Conservation (phyloP, 2,888 invertebrate species). For the Agrotis clavis region DNA sequence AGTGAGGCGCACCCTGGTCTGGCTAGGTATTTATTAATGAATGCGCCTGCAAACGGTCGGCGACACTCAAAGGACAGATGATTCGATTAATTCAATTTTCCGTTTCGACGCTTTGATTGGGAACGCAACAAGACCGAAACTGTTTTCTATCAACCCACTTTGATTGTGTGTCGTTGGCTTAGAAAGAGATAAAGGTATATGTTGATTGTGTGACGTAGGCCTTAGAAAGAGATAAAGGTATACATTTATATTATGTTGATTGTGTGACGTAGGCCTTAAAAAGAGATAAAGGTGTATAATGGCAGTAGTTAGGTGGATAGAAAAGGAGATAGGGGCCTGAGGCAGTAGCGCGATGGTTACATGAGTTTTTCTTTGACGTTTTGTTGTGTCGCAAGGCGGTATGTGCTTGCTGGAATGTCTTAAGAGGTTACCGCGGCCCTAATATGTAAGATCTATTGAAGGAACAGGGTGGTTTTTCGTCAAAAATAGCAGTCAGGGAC, state of each 20-base stretch:
- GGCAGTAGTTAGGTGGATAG: no score
- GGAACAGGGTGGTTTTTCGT: no score
- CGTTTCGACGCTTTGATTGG: constrained; percentile 85
- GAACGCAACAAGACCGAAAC: constrained; percentile 76
- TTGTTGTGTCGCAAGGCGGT: background rate
- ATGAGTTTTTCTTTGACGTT: background rate
- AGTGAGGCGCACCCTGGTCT: constrained; percentile 49
- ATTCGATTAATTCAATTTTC: constrained; percentile 87
- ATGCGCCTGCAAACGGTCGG: constrained; percentile 77
- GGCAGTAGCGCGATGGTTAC: no score
- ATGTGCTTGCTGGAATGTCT: background rate
- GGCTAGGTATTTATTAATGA: constrained; percentile 77
- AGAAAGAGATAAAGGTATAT: background rate
- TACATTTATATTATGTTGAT: constrained; percentile 63
- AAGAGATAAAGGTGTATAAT: no score
- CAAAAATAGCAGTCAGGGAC: no score
- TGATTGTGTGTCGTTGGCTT: constrained; percentile 56
- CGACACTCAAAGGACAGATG: constrained; percentile 83
- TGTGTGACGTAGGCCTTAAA: constrained; percentile 30
- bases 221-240: background rate
- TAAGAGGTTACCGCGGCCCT: no score
- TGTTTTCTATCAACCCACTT: constrained; percentile 73
- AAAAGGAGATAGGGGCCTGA: no score
- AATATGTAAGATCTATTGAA: no score
- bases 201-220: constrained; percentile 59